phyloP scores from a whole-genome alignment of 2,888 invertebrate species.

The Rhopalosiphum nymphaeae region DNA sequence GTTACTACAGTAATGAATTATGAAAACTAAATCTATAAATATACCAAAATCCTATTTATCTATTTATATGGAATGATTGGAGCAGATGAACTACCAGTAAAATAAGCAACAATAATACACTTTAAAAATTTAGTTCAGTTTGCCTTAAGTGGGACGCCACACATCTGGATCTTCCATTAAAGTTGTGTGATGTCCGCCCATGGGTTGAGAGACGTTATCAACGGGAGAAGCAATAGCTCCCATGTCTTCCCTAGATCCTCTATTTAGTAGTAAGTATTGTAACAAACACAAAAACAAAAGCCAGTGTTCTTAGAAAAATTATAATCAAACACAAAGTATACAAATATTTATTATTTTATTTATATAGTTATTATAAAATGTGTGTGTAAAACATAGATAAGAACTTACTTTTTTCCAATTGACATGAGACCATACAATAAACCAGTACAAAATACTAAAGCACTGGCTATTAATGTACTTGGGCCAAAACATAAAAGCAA shows the following conservation, averaged over 20 bases:
- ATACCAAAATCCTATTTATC: background rate
- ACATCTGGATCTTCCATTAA: slow-evolving; percentile 94
- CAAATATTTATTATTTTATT: background rate
- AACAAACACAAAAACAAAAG: slow-evolving; percentile 57
- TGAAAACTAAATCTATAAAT: slow-evolving; percentile 3
- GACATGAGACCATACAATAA: slow-evolving; percentile 94
- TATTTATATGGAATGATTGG: background rate
- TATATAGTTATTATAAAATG: background rate
- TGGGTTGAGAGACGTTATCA: slow-evolving; percentile 74
- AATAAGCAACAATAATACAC: slow-evolving; percentile 35
- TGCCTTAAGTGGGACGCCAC: slow-evolving; percentile 85
- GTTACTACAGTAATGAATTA: slow-evolving; percentile 21
- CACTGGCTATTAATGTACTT: slow-evolving; percentile 87
- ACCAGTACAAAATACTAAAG: slow-evolving; percentile 89
- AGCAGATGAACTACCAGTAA: slow-evolving; percentile 8
- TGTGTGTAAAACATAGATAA: background rate
- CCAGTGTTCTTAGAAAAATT: slow-evolving; percentile 34
- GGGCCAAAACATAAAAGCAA: slow-evolving; percentile 83
- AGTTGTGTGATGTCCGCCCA: slow-evolving; percentile 81
- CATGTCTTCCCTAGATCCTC: slow-evolving; percentile 88
- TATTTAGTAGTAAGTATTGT: slow-evolving; percentile 69
- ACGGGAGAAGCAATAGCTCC: slow-evolving; percentile 82
- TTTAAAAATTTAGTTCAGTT: slow-evolving; percentile 27
- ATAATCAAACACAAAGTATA: background rate
- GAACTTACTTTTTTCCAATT: slow-evolving; percentile 92